Evolutionary conservation across 2,888 invertebrate genomes (phyloP).

Genomic region (Danaus chrysippus): DNA sequence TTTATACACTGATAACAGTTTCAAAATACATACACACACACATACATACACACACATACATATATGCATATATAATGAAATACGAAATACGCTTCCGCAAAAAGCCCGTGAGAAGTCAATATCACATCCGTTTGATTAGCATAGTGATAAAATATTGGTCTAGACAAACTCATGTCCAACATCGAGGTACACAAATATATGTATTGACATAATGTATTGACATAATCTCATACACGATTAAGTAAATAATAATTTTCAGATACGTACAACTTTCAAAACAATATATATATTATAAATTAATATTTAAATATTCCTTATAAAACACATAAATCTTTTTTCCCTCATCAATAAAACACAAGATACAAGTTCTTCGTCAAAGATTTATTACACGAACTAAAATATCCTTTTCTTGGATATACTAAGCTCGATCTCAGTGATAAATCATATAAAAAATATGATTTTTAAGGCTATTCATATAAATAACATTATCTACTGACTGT

Average conservation of each 20-base stretch:
- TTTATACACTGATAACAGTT: conserved; percentile 37
- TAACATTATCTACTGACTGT: too few species aligned
- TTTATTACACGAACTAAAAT: conserved; percentile 11
- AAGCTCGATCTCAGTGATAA: too few species aligned
- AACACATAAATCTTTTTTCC: neutral
- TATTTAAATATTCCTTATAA: conserved; percentile 1
- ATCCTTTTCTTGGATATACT: conserved; percentile 10
- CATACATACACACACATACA: conserved; percentile 17
- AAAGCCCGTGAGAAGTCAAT: conserved; percentile 43
- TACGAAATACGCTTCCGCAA: conserved; percentile 52
- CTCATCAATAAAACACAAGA: conserved; percentile 19
- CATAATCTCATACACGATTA: neutral
- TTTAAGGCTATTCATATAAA: too few species aligned
- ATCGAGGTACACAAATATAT: neutral
- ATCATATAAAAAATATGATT: too few species aligned
- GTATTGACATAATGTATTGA: conserved; percentile 8
- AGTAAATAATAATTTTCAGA: neutral
- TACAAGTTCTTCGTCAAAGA: conserved; percentile 5
- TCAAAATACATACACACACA: conserved; percentile 17
- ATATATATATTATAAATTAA: neutral
- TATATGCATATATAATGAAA: conserved; percentile 43
- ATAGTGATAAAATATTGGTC: conserved; percentile 34
- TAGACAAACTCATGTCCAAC: conserved; percentile 2
- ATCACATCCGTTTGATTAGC: conserved; percentile 32
- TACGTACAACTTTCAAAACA: neutral